Evolutionary conservation across 2,888 invertebrate genomes (phyloP).

Genomic region (Boloria euphrosyne): DNA sequence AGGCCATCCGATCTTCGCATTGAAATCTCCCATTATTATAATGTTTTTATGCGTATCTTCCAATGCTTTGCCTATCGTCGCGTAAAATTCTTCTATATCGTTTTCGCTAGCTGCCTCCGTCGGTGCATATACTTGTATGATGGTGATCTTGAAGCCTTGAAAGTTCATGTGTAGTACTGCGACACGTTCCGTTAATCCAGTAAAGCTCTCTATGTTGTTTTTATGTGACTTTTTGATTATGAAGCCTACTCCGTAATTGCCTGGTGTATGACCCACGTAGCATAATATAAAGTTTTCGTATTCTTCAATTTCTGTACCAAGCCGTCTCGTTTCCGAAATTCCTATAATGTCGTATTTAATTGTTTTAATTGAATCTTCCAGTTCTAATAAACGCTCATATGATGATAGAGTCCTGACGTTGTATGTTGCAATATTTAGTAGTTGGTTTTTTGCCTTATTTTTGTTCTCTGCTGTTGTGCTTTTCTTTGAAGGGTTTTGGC

Average conservation of each 20-base stretch:
- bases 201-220: slow-evolving; percentile 32
- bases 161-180: slow-evolving; percentile 1
- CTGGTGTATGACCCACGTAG: slow-evolving; percentile 24
- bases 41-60: slow-evolving; percentile 2
- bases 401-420: slow-evolving; percentile 41
- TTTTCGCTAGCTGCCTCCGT: slow-evolving; percentile 21
- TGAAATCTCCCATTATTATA: slow-evolving; percentile 20
- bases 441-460: background rate
- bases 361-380: slow-evolving; percentile 30
- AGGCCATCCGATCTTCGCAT: slow-evolving; percentile 28
- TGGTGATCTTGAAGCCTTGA: background rate
- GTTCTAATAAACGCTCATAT: slow-evolving; percentile 38
- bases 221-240: slow-evolving; percentile 27
- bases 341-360: slow-evolving; percentile 33
- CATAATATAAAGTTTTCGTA: slow-evolving; percentile 28
- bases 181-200: slow-evolving; percentile 25
- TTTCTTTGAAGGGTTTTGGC: slow-evolving; percentile 42
- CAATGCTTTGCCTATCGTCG: slow-evolving; percentile 18
- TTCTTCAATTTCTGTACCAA: slow-evolving; percentile 29
- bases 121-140: slow-evolving; percentile 40
- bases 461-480: background rate
- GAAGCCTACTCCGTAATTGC: slow-evolving; percentile 6
- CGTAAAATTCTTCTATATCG: slow-evolving; percentile 24
- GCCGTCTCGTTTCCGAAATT: slow-evolving; percentile 30
- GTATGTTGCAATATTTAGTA: slow-evolving; percentile 19